Evolutionary conservation across 2,797 vertebrate genomes (phyloP).

Genomic region (Sparidentex hasta): DNA sequence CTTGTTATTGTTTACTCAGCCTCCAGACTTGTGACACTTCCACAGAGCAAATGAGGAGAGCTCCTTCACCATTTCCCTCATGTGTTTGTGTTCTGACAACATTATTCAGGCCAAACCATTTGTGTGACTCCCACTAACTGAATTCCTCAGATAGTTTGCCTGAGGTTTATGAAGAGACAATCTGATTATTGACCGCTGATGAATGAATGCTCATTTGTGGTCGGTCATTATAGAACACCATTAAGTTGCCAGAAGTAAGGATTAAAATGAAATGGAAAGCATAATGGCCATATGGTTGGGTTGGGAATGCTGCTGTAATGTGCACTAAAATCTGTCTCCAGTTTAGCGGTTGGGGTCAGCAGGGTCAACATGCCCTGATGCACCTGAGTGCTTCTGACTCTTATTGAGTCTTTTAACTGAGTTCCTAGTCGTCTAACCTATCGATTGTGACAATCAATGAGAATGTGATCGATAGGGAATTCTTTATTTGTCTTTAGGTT

Average conservation of each 20-base stretch:
- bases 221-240: constrained; percentile 7
- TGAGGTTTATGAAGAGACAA: constrained; percentile 37
- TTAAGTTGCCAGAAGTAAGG: constrained; percentile 5
- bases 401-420: neutral
- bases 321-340: neutral
- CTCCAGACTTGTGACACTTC: constrained; percentile 4
- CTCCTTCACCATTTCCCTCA: neutral
- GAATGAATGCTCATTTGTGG: constrained; percentile 11
- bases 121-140: constrained; percentile 10
- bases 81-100: constrained; percentile 7
- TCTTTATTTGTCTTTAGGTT: too few species aligned
- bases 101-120: constrained; percentile 18
- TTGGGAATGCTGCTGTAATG: constrained; percentile 3
- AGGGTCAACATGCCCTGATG: constrained; percentile 24
- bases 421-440: constrained; percentile 18
- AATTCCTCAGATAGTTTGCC: constrained; percentile 16
- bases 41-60: constrained; percentile 25
- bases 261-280: constrained; percentile 10
- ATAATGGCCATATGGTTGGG: constrained; percentile 2
- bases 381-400: constrained; percentile 4
- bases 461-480: neutral
- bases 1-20: neutral
- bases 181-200: constrained; percentile 44
- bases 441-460: constrained; percentile 43
- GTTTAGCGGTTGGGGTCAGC: constrained; percentile 2